Evolutionary conservation across 2,888 invertebrate species (phyloP).

Genomic region (Drosophila pseudotalamancana): DNA sequence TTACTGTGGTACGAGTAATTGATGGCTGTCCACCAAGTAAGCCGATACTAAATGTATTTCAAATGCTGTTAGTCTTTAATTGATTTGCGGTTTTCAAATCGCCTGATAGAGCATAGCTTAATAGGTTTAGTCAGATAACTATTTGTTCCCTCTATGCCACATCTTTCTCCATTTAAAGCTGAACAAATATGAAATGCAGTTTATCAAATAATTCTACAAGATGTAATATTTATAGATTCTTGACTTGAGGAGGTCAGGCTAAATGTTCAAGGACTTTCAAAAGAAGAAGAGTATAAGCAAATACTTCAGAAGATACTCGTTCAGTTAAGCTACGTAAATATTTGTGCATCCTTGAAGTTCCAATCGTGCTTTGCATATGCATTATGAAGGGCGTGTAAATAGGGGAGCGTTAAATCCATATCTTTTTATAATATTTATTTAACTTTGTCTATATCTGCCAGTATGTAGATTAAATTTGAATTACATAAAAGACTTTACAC

Average conservation of each 20-base stretch:
- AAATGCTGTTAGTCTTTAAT: slow-evolving; percentile 38
- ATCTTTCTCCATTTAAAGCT: neutral
- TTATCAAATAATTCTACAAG: neutral
- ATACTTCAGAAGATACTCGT: neutral
- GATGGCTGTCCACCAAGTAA: slow-evolving; percentile 3
- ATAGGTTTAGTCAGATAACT: neutral
- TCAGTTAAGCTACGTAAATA: neutral
- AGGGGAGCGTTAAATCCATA: too few species aligned
- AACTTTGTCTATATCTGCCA: too few species aligned
- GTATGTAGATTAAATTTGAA: too few species aligned
- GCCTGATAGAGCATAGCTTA: neutral
- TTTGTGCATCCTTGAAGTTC: neutral
- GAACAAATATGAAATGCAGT: neutral
- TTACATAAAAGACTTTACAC: too few species aligned
- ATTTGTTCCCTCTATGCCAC: slow-evolving; percentile 2
- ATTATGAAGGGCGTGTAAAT: too few species aligned
- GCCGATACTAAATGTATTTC: slow-evolving; percentile 11
- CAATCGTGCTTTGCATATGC: neutral
- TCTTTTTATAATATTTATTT: neutral
- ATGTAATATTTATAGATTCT: neutral
- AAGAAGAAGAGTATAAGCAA: neutral
- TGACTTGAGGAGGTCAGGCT: neutral
- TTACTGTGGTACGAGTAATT: slow-evolving; percentile 20
- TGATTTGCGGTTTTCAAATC: slow-evolving; percentile 43
- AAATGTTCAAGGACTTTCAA: neutral